Conservation (phyloP, 2,113 vertebrate species). For the Anguilla japonica region DNA sequence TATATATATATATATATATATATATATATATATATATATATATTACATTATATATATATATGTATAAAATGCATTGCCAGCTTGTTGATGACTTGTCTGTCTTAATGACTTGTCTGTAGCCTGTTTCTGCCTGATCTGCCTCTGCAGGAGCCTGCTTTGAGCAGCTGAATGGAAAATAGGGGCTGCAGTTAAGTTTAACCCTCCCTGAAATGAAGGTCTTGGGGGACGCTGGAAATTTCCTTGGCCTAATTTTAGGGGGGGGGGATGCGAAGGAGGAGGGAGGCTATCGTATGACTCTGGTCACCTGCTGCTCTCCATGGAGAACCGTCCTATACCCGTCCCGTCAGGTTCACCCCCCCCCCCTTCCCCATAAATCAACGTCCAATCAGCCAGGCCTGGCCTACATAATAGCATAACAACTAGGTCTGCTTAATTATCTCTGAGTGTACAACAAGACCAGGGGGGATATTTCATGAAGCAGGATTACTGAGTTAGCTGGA, state of each 20-base stretch:
- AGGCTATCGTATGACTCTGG: conserved; percentile 51
- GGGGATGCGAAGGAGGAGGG: conserved; percentile 29
- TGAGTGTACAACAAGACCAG: not conserved
- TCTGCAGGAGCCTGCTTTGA: not conserved
- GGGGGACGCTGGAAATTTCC: conserved; percentile 49
- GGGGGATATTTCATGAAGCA: no score
- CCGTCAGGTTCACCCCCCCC: conserved; percentile 45
- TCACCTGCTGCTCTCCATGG: conserved; percentile 57
- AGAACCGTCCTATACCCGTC: conserved; percentile 42
- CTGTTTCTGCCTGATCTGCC: not conserved
- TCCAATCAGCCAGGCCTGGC: conserved; percentile 4
- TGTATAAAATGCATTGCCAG: no score
- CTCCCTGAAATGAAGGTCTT: conserved; percentile 31
- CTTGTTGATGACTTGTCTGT: no score
- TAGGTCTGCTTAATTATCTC: not conserved
- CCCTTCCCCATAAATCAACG: conserved; percentile 52
- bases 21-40: no score
- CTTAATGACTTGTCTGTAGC: no score
- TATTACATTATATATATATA: no score
- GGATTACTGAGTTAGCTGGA: no score
- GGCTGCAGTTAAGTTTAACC: conserved; percentile 11
- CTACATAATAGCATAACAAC: not conserved
- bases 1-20: no score
- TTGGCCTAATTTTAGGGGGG: conserved; percentile 62
- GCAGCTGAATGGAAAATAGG: conserved; percentile 10